Conservation (phyloP, 2,113 vertebrate species). For the Petromus typicus region DNA sequence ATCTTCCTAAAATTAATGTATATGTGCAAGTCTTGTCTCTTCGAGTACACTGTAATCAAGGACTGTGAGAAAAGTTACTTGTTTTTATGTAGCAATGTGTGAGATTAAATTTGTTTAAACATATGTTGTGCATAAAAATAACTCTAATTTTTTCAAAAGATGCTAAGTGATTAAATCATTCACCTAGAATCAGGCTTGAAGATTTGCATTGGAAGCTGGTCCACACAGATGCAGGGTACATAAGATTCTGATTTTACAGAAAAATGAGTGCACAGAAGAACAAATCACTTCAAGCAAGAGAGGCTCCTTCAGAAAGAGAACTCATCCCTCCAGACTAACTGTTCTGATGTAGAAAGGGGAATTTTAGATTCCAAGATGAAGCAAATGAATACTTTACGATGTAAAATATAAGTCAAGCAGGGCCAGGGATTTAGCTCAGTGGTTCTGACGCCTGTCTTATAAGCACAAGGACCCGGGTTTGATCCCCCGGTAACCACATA, state of each 20-base stretch:
- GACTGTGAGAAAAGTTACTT: conserved; percentile 53
- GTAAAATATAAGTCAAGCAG: background rate
- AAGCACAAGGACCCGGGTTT: no score
- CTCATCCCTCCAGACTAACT: background rate
- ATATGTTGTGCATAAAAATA: conserved; percentile 57
- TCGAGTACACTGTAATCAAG: conserved; percentile 32
- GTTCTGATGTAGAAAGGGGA: background rate
- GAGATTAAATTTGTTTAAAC: conserved; percentile 59
- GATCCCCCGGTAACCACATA: no score
- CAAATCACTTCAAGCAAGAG: background rate
- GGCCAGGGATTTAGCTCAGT: no score
- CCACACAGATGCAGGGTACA: no score
- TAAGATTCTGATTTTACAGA: background rate
- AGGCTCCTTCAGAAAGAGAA: background rate
- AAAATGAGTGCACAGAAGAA: background rate
- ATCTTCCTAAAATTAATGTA: background rate
- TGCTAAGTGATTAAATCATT: conserved; percentile 37
- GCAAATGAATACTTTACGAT: background rate
- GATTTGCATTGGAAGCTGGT: background rate
- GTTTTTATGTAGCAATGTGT: conserved; percentile 17
- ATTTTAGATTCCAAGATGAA: background rate
- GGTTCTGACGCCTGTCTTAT: no score
- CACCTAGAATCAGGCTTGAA: conserved; percentile 29
- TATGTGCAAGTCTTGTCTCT: conserved; percentile 11
- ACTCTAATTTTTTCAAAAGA: conserved; percentile 56